Evolutionary conservation across 2,888 invertebrate species (phyloP).

Genomic region (Spodoptera littoralis): DNA sequence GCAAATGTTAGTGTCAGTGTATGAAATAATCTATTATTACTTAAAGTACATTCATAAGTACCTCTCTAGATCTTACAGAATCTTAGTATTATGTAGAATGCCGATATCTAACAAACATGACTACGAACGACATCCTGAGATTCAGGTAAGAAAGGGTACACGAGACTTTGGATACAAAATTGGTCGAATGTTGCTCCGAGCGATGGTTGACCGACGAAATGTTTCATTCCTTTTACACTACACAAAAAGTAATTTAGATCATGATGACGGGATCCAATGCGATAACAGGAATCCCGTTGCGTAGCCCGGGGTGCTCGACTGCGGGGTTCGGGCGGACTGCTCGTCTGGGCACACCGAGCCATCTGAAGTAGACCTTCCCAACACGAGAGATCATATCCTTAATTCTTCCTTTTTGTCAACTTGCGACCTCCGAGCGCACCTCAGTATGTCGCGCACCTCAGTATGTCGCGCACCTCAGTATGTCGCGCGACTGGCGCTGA

Average conservation of each 20-base stretch:
- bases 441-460: slow-evolving; percentile 51
- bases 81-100: slow-evolving; percentile 43
- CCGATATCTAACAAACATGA: slow-evolving; percentile 62
- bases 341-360: slow-evolving; percentile 43
- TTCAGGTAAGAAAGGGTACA: slow-evolving; percentile 83
- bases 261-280: slow-evolving; percentile 81
- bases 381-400: slow-evolving; percentile 60
- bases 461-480: slow-evolving; percentile 55
- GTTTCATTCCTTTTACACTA: slow-evolving; percentile 76
- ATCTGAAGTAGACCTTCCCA: slow-evolving; percentile 60
- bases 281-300: slow-evolving; percentile 88
- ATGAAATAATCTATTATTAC: too few species aligned
- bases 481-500: slow-evolving; percentile 13
- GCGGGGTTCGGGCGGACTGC: too few species aligned
- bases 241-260: slow-evolving; percentile 85
- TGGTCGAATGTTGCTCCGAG: slow-evolving; percentile 80
- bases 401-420: slow-evolving; percentile 63
- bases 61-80: too few species aligned
- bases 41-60: too few species aligned
- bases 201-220: slow-evolving; percentile 73
- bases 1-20: too few species aligned
- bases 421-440: slow-evolving; percentile 57
- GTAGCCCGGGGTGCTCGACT: slow-evolving; percentile 77
- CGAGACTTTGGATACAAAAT: slow-evolving; percentile 72
- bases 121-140: slow-evolving; percentile 64